phyloP scores from a whole-genome alignment of 2,888 invertebrate species.

The Oligia strigilis region DNA sequence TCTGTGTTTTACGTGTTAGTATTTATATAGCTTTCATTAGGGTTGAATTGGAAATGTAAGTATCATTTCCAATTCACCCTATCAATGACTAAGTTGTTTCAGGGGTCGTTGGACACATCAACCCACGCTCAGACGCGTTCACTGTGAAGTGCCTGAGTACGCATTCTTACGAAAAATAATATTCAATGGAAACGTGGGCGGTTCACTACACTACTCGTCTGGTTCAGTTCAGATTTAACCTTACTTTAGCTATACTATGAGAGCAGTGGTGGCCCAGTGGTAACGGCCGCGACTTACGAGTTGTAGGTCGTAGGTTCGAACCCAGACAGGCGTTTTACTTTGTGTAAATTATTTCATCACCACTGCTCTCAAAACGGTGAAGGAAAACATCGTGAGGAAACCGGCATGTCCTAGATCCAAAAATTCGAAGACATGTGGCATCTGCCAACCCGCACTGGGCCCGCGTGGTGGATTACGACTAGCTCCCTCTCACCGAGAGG shows the following conservation, averaged over 20 bases:
- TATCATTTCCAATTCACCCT: background rate
- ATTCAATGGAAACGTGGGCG: background rate
- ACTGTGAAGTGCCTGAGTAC: constrained; percentile 8
- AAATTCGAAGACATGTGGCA: no score
- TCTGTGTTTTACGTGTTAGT: constrained; percentile 31
- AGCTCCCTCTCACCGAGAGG: no score
- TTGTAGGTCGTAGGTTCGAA: no score
- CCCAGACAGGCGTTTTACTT: no score
- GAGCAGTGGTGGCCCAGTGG: no score
- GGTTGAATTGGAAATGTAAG: constrained; percentile 15
- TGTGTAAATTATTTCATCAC: no score
- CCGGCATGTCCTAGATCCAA: no score
- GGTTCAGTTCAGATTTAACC: background rate
- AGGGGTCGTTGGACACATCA: constrained; percentile 9
- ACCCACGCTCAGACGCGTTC: constrained; percentile 3
- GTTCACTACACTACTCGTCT: background rate
- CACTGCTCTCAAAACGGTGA: no score
- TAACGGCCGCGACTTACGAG: no score
- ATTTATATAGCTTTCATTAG: constrained; percentile 4
- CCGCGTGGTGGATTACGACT: no score
- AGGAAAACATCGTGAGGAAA: no score
- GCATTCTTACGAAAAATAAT: constrained; percentile 32
- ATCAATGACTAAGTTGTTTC: constrained; percentile 1
- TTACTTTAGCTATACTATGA: background rate
- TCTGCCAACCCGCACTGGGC: no score